A percentile compares a stretch with the other conserved stretches of the same genome.
These are phyloP conservation scores for Nephrotoma guestfalica DNA, from an alignment of 2,888 invertebrate genomes.

Conservation along the genomic window DNA sequence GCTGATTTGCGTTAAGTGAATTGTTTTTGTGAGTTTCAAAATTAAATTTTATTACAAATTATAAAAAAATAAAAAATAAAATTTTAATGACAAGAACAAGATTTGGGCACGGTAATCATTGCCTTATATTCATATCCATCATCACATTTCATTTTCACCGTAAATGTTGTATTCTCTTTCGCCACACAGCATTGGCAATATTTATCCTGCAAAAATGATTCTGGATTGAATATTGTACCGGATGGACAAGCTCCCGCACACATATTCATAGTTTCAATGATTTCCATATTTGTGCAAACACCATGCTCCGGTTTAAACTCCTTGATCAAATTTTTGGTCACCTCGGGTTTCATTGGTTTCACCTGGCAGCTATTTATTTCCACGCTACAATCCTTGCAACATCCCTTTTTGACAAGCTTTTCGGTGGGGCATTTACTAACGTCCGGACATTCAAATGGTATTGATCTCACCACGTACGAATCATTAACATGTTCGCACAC, in stretches of 20 bases:
- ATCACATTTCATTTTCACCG: slow-evolving; percentile 29
- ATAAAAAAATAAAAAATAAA: not conserved
- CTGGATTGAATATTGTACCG: slow-evolving; percentile 44
- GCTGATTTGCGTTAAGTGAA: no score
- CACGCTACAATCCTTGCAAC: slow-evolving; percentile 50
- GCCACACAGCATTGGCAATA: not conserved
- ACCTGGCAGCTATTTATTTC: slow-evolving; percentile 33
- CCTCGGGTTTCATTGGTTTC: slow-evolving; percentile 32
- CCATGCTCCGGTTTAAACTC: slow-evolving; percentile 37
- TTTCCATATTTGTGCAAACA: slow-evolving; percentile 44
- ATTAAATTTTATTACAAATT: not conserved
- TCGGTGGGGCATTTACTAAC: slow-evolving; percentile 42
- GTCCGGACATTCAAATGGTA: slow-evolving; percentile 45
- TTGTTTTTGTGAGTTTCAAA: no score
- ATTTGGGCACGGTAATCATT: slow-evolving; percentile 3
- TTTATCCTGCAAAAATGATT: not conserved
- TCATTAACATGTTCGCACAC: slow-evolving; percentile 35
- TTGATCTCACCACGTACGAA: slow-evolving; percentile 39
- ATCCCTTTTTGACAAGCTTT: slow-evolving; percentile 44
- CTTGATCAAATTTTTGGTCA: slow-evolving; percentile 44
- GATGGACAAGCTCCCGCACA: slow-evolving; percentile 59
- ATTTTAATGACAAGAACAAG: slow-evolving; percentile 1
- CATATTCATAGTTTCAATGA: slow-evolving; percentile 47
- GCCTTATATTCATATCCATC: slow-evolving; percentile 27
- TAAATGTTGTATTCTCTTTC: not conserved